Conservation (phyloP, 2,888 invertebrate species). For the Ceratothoa steindachneri region DNA sequence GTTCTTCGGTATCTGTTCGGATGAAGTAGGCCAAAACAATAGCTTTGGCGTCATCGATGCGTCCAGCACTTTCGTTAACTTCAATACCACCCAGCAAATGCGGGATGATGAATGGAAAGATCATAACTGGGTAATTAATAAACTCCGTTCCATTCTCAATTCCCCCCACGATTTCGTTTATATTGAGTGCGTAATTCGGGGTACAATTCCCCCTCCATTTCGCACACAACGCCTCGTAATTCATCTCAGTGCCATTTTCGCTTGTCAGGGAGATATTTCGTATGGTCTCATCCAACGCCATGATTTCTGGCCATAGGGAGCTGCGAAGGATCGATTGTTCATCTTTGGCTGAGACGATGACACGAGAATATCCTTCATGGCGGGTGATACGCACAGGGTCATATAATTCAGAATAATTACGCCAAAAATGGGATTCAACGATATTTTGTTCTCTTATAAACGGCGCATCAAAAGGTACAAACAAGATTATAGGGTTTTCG, state of each 20-base stretch:
- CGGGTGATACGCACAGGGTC: neutral
- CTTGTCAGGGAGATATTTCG: neutral
- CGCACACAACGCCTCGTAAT: neutral
- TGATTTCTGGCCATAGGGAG: neutral
- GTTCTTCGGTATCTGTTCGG: neutral
- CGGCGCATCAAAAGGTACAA: neutral
- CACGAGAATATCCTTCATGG: neutral
- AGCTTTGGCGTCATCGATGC: neutral
- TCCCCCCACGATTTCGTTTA: slow-evolving; percentile 3
- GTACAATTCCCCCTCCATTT: neutral
- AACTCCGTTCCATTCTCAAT: slow-evolving; percentile 1
- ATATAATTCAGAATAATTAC: neutral
- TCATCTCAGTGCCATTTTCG: neutral
- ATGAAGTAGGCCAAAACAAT: neutral
- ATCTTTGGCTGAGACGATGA: slow-evolving; percentile 1
- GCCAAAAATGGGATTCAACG: neutral
- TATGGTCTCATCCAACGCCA: neutral
- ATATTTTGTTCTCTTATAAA: slow-evolving; percentile 4
- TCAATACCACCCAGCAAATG: neutral
- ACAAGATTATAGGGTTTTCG: neutral
- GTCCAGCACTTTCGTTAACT: neutral
- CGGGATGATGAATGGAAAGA: neutral
- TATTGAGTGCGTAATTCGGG: neutral
- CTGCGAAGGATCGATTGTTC: neutral
- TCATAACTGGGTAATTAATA: neutral